phyloP scores from a whole-genome alignment of 2,113 vertebrate genomes.

The Lophotis ruficrista region DNA sequence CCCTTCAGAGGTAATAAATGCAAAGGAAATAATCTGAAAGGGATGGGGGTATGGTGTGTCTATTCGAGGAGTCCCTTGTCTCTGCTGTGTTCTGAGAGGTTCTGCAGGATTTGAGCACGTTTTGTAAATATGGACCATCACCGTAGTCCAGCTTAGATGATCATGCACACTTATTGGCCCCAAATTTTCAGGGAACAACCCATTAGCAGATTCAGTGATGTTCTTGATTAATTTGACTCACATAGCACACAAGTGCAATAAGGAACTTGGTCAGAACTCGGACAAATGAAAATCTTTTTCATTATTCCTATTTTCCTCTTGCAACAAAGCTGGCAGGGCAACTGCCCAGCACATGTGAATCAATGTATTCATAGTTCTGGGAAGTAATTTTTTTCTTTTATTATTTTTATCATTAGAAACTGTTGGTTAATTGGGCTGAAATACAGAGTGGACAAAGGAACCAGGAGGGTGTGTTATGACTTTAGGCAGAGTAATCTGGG shows the following conservation, averaged over 20 bases:
- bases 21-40: neutral
- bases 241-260: neutral
- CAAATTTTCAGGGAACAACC: neutral
- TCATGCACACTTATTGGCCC: neutral
- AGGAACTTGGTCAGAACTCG: neutral
- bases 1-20: neutral
- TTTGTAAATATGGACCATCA: neutral
- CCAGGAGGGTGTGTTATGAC: constrained; percentile 15
- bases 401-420: constrained; percentile 8
- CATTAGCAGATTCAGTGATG: neutral
- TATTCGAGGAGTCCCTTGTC: neutral
- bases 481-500: neutral
- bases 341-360: neutral
- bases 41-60: neutral
- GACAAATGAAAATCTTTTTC: neutral
- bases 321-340: neutral
- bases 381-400: neutral
- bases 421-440: constrained; percentile 12
- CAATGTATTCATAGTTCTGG: neutral
- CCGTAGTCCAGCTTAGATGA: neutral
- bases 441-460: neutral
- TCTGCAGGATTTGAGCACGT: neutral
- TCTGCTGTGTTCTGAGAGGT: neutral
- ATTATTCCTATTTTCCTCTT: neutral
- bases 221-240: neutral